phyloP scores from a whole-genome alignment of 2,797 vertebrate genomes.

The Gouania willdenowi region DNA sequence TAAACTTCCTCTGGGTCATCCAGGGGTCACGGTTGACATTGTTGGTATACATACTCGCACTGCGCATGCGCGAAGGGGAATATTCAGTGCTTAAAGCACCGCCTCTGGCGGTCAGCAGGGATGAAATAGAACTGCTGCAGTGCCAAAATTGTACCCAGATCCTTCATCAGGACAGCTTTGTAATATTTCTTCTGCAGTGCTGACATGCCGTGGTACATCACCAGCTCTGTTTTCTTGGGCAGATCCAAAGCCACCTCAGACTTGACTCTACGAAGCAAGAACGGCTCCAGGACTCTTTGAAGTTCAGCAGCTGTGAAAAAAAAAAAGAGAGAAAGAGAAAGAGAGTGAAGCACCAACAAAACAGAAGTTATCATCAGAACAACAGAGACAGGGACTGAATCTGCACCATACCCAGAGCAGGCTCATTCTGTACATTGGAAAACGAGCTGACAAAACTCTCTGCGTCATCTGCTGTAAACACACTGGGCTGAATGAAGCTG shows the following conservation, averaged over 20 bases:
- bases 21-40: too few species aligned
- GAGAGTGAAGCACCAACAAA: too few species aligned
- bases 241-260: constrained; percentile 84
- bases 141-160: constrained; percentile 74
- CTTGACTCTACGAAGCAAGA: constrained; percentile 89
- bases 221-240: constrained; percentile 85
- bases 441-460: constrained; percentile 79
- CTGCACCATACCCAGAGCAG: constrained; percentile 67
- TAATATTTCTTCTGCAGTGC: constrained; percentile 89
- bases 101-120: too few species aligned
- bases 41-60: too few species aligned
- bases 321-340: background rate
- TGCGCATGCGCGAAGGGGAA: too few species aligned
- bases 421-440: constrained; percentile 68
- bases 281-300: constrained; percentile 84
- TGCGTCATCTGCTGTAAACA: constrained; percentile 72
- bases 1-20: too few species aligned
- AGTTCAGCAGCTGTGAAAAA: constrained; percentile 79
- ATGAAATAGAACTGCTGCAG: too few species aligned
- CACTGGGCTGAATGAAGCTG: constrained; percentile 82
- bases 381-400: background rate
- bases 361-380: too few species aligned
- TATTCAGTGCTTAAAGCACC: too few species aligned
- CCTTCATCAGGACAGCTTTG: constrained; percentile 86
- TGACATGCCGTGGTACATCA: constrained; percentile 91